Evolutionary conservation across 2,113 vertebrate genomes (phyloP), one percentile per base, ranked within the genome.

Genomic region (Himantopus leucocephalus): DNA sequence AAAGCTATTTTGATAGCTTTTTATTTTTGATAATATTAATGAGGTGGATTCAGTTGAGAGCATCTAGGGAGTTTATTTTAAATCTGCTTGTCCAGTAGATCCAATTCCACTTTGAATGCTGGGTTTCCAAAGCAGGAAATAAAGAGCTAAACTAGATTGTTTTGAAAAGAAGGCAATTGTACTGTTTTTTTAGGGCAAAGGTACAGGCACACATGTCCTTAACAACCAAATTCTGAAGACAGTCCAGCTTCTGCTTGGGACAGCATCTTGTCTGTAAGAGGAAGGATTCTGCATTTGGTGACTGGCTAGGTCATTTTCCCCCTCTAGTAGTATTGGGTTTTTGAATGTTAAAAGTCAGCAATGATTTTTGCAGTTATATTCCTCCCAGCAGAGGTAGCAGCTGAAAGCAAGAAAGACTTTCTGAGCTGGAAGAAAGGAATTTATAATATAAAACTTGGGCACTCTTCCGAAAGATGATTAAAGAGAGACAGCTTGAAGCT

Each of bases 371-470:
- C 74, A 82, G 39, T 72, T 50, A 5, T 21, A 20, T 23, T 30
- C 17, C 4, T 96, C 55, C 19, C 26, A 87, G 77, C 32, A 90
- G 72, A 85, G 50, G 63, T 71, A 89, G 86, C 78, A 83, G 47
- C 76, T 96, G 87, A 87, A 94, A 93, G 92, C 78, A 85, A 89
- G 92, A 59, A 89, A 81, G 34, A 67, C 59, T 43, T 95, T 85
- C 78, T 93, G 45, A 81, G 64, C 77, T 67, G 9, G 10, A 56
- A 90, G 77, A 91, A 79, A 55, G 75, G 34, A 85, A 86, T 78
- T 91, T 76, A 67, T 86, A 60, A 66, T 87, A 73, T 82, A 71
- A 74, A 85, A 91, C 77, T 96, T 91, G 85, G 85, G 34, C 43
- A 48, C 17, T 72, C 45, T 70, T 72, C 52, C 55, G 63, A 63